Evolutionary conservation across 2,797 vertebrate species (phyloP), one percentile per base, ranked within the genome.

Genomic region (Valencia hispanica): DNA sequence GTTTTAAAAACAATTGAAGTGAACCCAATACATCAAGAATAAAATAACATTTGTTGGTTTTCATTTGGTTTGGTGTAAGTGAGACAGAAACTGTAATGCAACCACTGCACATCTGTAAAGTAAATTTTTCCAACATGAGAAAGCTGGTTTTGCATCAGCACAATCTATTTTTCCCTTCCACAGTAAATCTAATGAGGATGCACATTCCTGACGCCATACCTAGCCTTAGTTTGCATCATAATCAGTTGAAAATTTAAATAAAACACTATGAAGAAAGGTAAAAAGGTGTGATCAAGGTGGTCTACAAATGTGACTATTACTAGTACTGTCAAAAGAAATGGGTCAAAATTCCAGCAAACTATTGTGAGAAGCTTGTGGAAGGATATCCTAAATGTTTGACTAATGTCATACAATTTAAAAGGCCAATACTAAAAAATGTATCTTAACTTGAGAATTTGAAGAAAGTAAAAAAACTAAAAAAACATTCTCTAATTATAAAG

Each of bases 1-100:
- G 71, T 78, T 88, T 92, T 86, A 81, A 86, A 91, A 90, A 90
- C 73, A 87, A 82, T 74, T 79, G 80, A 88, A 79, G 83, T 80
- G 77, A 80, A 79, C 75, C 22, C 69, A 75, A 72, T 47, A 84
- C 81, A 70, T 74, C 80, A 75, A 79, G 78, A 71, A 77, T 78
- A 70, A 76, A 88, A 80, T 79, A 73, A 78, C 88, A 73, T n/a
- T 70, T 59, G 47, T 66, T 34, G 18, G 12, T 75, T 75, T 72
- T 83, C 74, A 63, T 79, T 82, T 61, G 71, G 70, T 81, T 74
- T 76, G 81, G 77, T 68, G 68, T 75, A 66, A 83, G 82, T 47
- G 45, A 59, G 76, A 83, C 69, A 55, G 72, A 77, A 88, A 79
- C 66, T 65, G 72, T 68, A 65, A 73, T 77, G 65, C 65, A n/a